Base-by-base conservation (phyloP, 2,797 vertebrate genomes). In the Liparis tanakae region DNA sequence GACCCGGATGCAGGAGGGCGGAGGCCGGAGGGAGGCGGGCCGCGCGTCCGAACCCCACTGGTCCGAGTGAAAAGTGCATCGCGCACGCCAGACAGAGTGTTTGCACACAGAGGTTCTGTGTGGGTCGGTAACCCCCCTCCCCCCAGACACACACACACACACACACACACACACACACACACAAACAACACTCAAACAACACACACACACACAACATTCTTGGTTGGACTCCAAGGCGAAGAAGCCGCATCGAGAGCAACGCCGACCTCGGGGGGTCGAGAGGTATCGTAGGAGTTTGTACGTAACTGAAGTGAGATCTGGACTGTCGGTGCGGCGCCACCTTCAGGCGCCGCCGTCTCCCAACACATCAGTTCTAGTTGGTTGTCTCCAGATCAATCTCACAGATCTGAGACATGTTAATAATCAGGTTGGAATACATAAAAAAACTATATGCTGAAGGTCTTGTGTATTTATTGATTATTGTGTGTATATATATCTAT, bases 71-170 rank as follows among this genome's bases (percentile, higher is more conserved):
- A 67, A 83, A 64, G 72, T 53, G 77, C 77, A 72, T 74, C 37
- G 5, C 14, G 59, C 14, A 30, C 17, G n/a, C 39, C 81, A 83
- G 87, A 90, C 88, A 76, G 78, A 86, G 83, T 79, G 79, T 83
- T 67, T 67, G 75, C 76, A 58, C 68, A 84, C 81, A 86, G 80
- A 66, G 59, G 74, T 74, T 84, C 64, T 89, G 80, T 90, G 18
- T 2, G 69, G 80, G 43, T 85, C 73, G 53, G 22, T 55, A 58
- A 67, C 67, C 80, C 60, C 58, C 62, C 74, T 85, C 59, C 81
- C 68, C 74, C 67, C 72, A n/a, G n/a, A n/a, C 70, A 64, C 69
- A 7, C 41, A 77, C 76, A 2, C 25, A 30, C 25, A 30, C 25
- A 30, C 25, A 30, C 25, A 30, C 25, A 30, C 25, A 30, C 25